Evolutionary conservation across 2,113 vertebrate genomes (phyloP).

Genomic region (Limanda limanda): DNA sequence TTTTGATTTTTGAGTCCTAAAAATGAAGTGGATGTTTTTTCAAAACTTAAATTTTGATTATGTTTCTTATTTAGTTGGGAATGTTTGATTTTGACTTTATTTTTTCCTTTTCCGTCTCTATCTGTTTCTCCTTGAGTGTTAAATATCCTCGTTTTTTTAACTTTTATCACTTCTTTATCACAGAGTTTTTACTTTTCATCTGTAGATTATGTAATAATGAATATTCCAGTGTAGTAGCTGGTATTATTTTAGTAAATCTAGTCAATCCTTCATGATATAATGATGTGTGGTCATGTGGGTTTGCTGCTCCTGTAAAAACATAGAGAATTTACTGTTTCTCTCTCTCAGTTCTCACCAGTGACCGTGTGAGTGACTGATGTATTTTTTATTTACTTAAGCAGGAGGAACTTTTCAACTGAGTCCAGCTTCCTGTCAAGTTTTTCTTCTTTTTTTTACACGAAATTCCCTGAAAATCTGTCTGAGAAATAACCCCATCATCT

Average conservation of each 20-base stretch:
- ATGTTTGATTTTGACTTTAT: neutral
- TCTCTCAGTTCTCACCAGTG: slow-evolving; percentile 30
- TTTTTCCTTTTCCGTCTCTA: neutral
- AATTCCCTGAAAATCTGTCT: neutral
- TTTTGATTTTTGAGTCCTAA: too few relatives aligned
- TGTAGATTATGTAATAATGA: neutral
- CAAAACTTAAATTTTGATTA: neutral
- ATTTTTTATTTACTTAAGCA: slow-evolving; percentile 44
- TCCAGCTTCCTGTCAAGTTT: slow-evolving; percentile 16
- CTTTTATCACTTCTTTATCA: neutral
- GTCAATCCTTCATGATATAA: neutral
- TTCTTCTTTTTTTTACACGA: neutral
- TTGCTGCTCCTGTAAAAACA: slow-evolving; percentile 45
- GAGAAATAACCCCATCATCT: neutral
- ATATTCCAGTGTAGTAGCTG: slow-evolving; percentile 2
- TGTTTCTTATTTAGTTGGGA: neutral
- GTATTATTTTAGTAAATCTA: neutral
- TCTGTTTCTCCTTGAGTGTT: neutral
- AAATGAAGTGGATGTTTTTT: too few relatives aligned
- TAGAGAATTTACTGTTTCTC: slow-evolving; percentile 17
- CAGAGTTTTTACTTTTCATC: neutral
- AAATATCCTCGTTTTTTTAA: neutral
- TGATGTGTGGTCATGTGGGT: slow-evolving; percentile 19
- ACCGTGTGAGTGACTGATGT: slow-evolving; percentile 36
- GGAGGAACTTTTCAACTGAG: slow-evolving; percentile 7